Percentiles rank a stretch among this genome's conserved stretches.
These are phyloP conservation scores for Trachelus troglodyta DNA, from an alignment of 2,888 invertebrate genomes.

Conservation along the genomic window DNA sequence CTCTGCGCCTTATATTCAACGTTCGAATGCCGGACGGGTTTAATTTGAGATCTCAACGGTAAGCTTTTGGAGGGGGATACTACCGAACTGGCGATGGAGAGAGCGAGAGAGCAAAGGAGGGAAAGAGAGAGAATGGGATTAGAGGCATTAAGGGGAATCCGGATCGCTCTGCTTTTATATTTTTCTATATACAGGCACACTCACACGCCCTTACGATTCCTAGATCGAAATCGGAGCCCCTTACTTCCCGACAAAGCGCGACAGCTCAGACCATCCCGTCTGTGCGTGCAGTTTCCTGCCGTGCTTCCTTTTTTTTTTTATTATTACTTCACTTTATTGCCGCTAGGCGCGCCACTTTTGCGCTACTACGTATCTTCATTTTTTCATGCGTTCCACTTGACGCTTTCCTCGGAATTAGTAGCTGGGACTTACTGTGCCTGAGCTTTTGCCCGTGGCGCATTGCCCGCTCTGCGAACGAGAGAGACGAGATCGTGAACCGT, in stretches of 20 bases:
- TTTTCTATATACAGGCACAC: constrained; percentile 25
- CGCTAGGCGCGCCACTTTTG: background rate
- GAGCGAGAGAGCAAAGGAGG: background rate
- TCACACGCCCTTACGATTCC: constrained; percentile 8
- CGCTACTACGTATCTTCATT: background rate
- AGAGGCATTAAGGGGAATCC: constrained; percentile 15
- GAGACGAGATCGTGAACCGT: constrained; percentile 51
- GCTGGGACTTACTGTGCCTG: background rate
- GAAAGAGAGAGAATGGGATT: constrained; percentile 2
- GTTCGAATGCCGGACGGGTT: constrained; percentile 18
- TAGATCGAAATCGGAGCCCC: constrained; percentile 54
- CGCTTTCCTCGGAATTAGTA: background rate
- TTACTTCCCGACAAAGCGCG: constrained; percentile 37
- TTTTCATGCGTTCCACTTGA: background rate
- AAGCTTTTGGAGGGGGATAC: background rate
- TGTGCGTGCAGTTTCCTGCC: background rate
- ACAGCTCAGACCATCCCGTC: background rate
- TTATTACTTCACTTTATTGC: background rate
- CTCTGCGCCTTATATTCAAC: background rate
- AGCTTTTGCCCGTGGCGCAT: background rate
- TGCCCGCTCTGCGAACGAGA: background rate
- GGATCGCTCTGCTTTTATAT: constrained; percentile 45
- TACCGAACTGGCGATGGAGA: background rate
- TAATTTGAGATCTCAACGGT: constrained; percentile 28
- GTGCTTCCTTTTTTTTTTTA: background rate